Percentiles rank a stretch among this genome's conserved stretches.
Conservation (phyloP, 2,888 invertebrate genomes). For the Noctua fimbriata region DNA sequence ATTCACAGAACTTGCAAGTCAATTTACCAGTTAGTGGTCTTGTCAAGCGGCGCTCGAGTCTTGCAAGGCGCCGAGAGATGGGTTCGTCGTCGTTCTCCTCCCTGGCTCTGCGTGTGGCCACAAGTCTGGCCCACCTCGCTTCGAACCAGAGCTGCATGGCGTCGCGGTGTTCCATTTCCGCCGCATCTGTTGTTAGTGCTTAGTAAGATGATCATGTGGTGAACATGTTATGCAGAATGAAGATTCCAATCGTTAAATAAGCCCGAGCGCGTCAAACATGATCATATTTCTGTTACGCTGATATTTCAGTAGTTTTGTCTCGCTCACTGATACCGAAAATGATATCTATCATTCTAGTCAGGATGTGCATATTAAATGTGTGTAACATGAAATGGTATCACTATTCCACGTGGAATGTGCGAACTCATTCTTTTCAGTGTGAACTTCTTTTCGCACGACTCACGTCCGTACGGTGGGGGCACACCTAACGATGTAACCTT, state of each 20-base stretch:
- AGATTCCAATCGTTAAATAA: background rate
- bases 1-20: background rate
- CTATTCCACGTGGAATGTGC: background rate
- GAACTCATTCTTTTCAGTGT: background rate
- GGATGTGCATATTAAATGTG: background rate
- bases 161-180: constrained; percentile 82
- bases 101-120: constrained; percentile 80
- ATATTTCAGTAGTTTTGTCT: background rate
- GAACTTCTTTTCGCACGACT: background rate
- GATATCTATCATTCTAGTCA: background rate
- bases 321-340: background rate
- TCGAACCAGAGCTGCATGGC: constrained; percentile 88
- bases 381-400: background rate
- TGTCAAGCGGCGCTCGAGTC: constrained; percentile 77
- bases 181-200: constrained; percentile 64
- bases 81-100: constrained; percentile 74
- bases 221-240: constrained; percentile 32
- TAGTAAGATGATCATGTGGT: constrained; percentile 46
- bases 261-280: background rate
- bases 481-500: background rate
- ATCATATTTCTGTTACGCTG: background rate
- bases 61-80: constrained; percentile 73
- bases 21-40: constrained; percentile 81
- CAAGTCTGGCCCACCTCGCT: constrained; percentile 84
- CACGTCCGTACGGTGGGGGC: background rate